Evolutionary conservation across 2,888 invertebrate species (phyloP).

Genomic region (Boloria euphrosyne): DNA sequence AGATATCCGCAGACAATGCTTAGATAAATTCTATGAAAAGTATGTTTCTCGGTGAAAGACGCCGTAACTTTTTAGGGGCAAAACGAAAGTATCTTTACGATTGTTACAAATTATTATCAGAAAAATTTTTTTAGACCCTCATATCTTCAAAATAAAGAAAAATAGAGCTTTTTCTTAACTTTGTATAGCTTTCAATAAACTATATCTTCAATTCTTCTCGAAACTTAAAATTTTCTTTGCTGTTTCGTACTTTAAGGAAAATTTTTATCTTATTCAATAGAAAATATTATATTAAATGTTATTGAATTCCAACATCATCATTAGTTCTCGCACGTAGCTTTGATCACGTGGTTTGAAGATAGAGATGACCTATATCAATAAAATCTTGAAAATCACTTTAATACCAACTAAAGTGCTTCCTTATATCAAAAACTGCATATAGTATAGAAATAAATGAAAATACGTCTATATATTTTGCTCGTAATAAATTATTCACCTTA

Average conservation of each 20-base stretch:
- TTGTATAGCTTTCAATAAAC: background rate
- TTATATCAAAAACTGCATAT: too few species aligned
- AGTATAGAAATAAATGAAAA: background rate
- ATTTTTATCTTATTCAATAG: too few species aligned
- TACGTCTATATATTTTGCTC: background rate
- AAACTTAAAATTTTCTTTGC: too few species aligned
- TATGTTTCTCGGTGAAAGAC: constrained; percentile 65
- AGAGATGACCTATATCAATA: too few species aligned
- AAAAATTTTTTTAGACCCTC: constrained; percentile 72
- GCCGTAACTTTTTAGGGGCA: constrained; percentile 73
- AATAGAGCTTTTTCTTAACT: constrained; percentile 20
- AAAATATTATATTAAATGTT: too few species aligned
- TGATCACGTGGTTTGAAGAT: too few species aligned
- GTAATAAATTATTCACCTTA: constrained; percentile 3
- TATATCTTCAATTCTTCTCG: background rate
- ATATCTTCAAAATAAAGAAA: constrained; percentile 64
- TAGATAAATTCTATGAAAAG: constrained; percentile 68
- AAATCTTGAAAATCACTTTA: too few species aligned
- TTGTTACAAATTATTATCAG: constrained; percentile 80
- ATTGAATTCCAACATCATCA: too few species aligned
- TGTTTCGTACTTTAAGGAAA: too few species aligned
- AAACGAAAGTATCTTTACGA: constrained; percentile 77
- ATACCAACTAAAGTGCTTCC: too few species aligned
- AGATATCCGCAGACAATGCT: constrained; percentile 62
- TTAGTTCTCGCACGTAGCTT: too few species aligned